A percentile compares a stretch with the other conserved stretches of the same genome.
phyloP scores from a whole-genome alignment of 2,888 invertebrate species.

The Iphiclides podalirius region DNA sequence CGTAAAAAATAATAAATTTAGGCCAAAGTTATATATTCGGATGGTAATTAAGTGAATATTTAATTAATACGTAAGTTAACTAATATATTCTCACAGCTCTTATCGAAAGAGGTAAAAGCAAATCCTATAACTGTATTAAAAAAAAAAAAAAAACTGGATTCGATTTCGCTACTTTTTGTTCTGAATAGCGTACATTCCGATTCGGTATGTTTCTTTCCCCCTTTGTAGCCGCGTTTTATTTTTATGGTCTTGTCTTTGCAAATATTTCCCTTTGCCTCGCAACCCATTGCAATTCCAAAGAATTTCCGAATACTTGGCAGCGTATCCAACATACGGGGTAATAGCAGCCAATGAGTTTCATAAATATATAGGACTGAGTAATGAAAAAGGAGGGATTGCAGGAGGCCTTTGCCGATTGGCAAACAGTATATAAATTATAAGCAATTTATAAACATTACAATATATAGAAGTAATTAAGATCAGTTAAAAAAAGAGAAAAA shows the following conservation, averaged over 20 bases:
- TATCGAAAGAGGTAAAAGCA: no score
- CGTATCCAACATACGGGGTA: constrained; percentile 36
- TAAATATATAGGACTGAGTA: constrained; percentile 36
- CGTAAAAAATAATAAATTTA: background rate
- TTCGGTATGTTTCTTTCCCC: constrained; percentile 50
- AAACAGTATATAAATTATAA: no score
- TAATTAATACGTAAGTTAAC: no score
- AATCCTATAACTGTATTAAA: no score
- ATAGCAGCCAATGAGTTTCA: constrained; percentile 32
- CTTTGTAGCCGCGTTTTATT: constrained; percentile 58
- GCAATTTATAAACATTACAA: no score
- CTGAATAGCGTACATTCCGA: constrained; percentile 47
- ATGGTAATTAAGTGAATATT: constrained; percentile 14
- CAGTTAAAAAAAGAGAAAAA: no score
- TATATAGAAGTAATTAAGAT: no score
- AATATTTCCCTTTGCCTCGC: constrained; percentile 51
- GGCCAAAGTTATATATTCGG: background rate
- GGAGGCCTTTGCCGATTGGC: no score
- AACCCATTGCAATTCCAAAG: constrained; percentile 45
- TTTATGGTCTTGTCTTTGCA: constrained; percentile 56
- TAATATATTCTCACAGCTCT: no score
- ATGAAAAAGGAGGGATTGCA: no score
- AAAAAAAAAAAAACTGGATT: no score
- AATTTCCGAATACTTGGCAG: constrained; percentile 52
- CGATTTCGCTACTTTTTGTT: constrained; percentile 6